phyloP scores from a whole-genome alignment of 2,113 vertebrate species.

The Paramisgurnus dabryanus region DNA sequence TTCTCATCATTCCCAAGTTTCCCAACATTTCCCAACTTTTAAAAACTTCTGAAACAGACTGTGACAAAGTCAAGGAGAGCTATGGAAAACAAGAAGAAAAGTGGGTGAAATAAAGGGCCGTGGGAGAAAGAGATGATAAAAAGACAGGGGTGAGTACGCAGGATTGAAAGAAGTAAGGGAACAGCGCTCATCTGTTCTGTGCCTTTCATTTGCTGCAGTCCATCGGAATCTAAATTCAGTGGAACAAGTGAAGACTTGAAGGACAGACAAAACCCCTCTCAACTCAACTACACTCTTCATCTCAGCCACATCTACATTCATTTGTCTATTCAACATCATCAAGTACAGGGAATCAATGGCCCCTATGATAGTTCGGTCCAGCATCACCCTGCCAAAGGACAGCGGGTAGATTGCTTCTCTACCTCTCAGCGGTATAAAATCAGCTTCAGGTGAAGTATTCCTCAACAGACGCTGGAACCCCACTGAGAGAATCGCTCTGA shows the following conservation, averaged over 20 bases:
- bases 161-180: not conserved
- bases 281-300: slow-evolving; percentile 28
- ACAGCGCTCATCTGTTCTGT: not conserved
- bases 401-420: slow-evolving; percentile 33
- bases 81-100: slow-evolving; percentile 44
- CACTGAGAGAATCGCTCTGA: slow-evolving; percentile 33
- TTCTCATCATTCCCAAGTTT: too few relatives aligned
- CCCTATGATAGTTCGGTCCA: slow-evolving; percentile 30
- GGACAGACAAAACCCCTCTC: slow-evolving; percentile 38
- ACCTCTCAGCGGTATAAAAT: slow-evolving; percentile 19
- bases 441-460: slow-evolving; percentile 26
- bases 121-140: slow-evolving; percentile 1
- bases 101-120: slow-evolving; percentile 16
- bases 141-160: not conserved
- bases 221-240: slow-evolving; percentile 45
- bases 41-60: not conserved
- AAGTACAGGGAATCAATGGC: slow-evolving; percentile 27
- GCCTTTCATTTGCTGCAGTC: slow-evolving; percentile 38
- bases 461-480: slow-evolving; percentile 5
- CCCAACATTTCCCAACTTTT: not conserved
- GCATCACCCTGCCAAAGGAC: slow-evolving; percentile 21
- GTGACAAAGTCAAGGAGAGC: not conserved
- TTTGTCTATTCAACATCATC: slow-evolving; percentile 27
- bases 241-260: slow-evolving; percentile 39
- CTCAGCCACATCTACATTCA: slow-evolving; percentile 26